phyloP scores from a whole-genome alignment of 2,797 vertebrate genomes.

The Ataeniobius toweri region DNA sequence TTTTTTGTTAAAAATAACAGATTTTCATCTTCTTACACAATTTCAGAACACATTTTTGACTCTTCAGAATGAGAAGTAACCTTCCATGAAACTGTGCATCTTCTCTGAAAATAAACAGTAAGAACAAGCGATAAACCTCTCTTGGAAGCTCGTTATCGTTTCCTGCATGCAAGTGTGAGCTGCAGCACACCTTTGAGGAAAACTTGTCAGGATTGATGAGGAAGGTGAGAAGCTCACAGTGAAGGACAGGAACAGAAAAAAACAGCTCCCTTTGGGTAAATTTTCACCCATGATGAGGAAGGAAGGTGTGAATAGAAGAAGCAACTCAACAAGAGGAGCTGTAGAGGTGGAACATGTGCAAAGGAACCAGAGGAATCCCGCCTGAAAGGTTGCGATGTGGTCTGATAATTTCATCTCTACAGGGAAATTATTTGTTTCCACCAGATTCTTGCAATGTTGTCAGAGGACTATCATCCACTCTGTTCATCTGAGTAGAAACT shows the following conservation, averaged over 20 bases:
- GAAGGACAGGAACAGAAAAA: slow-evolving; percentile 27
- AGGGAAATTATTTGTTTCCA: slow-evolving; percentile 42
- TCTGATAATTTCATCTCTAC: slow-evolving; percentile 46
- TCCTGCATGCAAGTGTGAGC: slow-evolving; percentile 48
- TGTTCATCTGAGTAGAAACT: slow-evolving; percentile 44
- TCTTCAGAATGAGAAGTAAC: neutral
- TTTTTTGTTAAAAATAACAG: neutral
- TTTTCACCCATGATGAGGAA: slow-evolving; percentile 63
- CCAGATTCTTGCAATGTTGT: slow-evolving; percentile 29
- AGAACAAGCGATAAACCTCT: slow-evolving; percentile 40
- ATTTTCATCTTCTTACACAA: too few species aligned
- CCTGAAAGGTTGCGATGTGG: slow-evolving; percentile 23
- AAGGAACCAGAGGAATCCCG: slow-evolving; percentile 3
- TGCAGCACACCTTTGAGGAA: slow-evolving; percentile 57
- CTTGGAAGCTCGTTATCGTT: slow-evolving; percentile 47
- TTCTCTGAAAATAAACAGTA: slow-evolving; percentile 50
- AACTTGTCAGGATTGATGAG: slow-evolving; percentile 60
- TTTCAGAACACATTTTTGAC: neutral
- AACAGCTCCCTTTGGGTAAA: slow-evolving; percentile 57
- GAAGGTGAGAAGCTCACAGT: slow-evolving; percentile 59
- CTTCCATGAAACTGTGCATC: neutral
- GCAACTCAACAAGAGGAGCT: slow-evolving; percentile 10
- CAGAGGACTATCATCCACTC: slow-evolving; percentile 27
- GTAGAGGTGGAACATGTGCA: neutral
- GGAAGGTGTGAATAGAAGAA: slow-evolving; percentile 54